Evolutionary conservation across 1,140 invertebrate genomes (phyloP).

Genomic region (Reticulitermes speratus): DNA sequence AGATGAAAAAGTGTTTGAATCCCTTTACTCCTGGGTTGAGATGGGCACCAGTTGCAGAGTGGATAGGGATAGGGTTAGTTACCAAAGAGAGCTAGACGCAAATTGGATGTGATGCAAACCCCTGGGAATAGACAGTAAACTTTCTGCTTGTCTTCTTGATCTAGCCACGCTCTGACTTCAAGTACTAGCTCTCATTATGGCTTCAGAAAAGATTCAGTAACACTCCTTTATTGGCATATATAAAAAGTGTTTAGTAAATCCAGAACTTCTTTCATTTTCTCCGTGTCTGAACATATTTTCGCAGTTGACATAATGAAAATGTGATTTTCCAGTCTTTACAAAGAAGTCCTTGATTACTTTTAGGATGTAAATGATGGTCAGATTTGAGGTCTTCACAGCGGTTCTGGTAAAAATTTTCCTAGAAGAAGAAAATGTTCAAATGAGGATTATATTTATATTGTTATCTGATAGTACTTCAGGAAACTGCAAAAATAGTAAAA

Average conservation of each 20-base stretch:
- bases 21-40: not conserved
- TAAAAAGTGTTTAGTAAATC: not conserved
- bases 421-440: too few relatives aligned
- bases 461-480: too few relatives aligned
- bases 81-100: not conserved
- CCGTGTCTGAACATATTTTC: not conserved
- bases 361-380: not conserved
- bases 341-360: not conserved
- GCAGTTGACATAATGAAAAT: not conserved
- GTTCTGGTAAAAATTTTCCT: too few relatives aligned
- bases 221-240: too few relatives aligned
- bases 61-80: not conserved
- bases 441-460: too few relatives aligned
- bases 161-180: not conserved
- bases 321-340: not conserved
- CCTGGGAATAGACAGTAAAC: not conserved
- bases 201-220: too few relatives aligned
- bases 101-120: slow-evolving; percentile 27
- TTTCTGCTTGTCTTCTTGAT: not conserved
- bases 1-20: not conserved
- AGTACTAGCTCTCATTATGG: not conserved
- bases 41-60: not conserved
- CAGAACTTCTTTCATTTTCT: not conserved
- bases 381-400: too few relatives aligned
- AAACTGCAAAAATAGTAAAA: too few relatives aligned